A percentile compares a stretch with the other conserved stretches of the same genome.
These are phyloP conservation scores for Tolmerus cingulatus DNA, from an alignment of 2,888 invertebrate genomes.

Conservation along the genomic window DNA sequence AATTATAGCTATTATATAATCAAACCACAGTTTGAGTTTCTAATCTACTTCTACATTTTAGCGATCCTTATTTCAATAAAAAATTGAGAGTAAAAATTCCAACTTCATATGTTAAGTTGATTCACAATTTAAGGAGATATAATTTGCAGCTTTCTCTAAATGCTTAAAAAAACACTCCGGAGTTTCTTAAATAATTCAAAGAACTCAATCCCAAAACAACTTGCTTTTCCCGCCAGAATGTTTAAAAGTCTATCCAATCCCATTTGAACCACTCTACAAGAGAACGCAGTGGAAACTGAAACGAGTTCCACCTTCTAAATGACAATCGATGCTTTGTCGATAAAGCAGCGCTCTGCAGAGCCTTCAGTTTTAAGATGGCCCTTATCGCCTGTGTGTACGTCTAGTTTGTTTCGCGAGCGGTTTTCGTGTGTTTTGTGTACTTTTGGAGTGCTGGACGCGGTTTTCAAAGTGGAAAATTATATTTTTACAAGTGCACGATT, in stretches of 20 bases:
- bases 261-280: neutral
- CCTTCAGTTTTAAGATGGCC: conserved; percentile 26
- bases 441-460: neutral
- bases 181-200: neutral
- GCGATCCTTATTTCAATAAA: too few species aligned
- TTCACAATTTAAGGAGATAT: too few species aligned
- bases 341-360: conserved; percentile 22
- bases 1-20: too few species aligned
- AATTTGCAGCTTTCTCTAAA: too few species aligned
- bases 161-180: too few species aligned
- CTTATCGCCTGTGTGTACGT: conserved; percentile 13
- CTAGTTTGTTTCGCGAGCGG: conserved; percentile 7
- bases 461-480: neutral
- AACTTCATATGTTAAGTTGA: too few species aligned
- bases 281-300: neutral
- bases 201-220: neutral
- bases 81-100: too few species aligned
- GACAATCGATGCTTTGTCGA: conserved; percentile 6
- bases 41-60: too few species aligned
- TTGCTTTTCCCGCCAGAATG: neutral
- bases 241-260: neutral
- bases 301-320: neutral
- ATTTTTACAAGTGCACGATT: neutral
- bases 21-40: too few species aligned
- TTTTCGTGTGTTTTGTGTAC: conserved; percentile 28